These are phyloP conservation scores for Knipowitschia caucasica DNA, from an alignment of 2,797 vertebrate species.

Conservation along the genomic window DNA sequence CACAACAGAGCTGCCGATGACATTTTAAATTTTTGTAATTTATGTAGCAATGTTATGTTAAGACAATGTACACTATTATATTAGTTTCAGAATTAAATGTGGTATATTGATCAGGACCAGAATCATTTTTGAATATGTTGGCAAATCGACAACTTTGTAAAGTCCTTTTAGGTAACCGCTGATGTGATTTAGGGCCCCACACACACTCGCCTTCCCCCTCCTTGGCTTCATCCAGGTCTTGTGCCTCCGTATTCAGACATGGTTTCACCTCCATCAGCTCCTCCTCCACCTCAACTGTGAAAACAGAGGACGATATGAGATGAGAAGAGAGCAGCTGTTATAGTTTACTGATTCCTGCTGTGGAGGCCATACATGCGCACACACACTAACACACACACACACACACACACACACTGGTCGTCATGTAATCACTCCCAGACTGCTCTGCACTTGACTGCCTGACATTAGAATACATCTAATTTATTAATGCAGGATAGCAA, in stretches of 20 bases:
- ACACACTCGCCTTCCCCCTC: constrained; percentile 90
- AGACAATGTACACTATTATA: no score
- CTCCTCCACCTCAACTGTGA: constrained; percentile 85
- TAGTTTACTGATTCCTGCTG: constrained; percentile 33
- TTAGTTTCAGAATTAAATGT: no score
- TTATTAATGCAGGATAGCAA: no score
- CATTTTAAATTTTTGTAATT: no score
- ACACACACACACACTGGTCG: neutral
- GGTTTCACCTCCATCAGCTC: constrained; percentile 86
- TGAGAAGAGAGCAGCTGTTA: constrained; percentile 62
- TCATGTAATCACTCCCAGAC: constrained; percentile 74
- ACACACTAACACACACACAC: neutral
- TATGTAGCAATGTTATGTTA: no score
- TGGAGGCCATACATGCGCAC: neutral
- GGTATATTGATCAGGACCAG: no score
- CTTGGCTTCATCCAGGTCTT: constrained; percentile 85
- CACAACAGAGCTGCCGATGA: no score
- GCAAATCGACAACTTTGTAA: no score
- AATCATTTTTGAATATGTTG: no score
- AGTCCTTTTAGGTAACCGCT: no score
- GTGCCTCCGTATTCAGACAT: constrained; percentile 81
- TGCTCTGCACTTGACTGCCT: constrained; percentile 64
- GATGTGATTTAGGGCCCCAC: no score
- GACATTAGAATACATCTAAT: constrained; percentile 47
- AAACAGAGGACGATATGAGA: constrained; percentile 1